Percentiles rank a stretch among this genome's conserved stretches.
These are phyloP conservation scores for Drosophila burlai DNA, from an alignment of 1,140 invertebrate genomes.

Conservation along the genomic window DNA sequence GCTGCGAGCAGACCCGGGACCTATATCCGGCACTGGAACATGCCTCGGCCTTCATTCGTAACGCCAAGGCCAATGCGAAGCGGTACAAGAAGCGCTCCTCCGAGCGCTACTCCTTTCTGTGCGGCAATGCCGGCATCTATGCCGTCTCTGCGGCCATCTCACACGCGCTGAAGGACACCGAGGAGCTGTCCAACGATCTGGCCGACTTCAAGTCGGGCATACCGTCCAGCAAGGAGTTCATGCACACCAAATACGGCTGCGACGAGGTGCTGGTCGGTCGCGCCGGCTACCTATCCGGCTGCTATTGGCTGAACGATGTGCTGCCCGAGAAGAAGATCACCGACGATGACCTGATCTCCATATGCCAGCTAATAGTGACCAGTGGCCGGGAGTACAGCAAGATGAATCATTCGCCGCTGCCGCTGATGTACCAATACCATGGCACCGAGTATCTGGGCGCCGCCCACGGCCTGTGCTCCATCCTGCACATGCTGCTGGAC, in stretches of 20 bases:
- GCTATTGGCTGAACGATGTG: conserved; percentile 89
- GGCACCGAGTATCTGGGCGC: conserved; percentile 94
- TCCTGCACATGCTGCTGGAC: conserved; percentile 87
- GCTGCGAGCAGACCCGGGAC: conserved; percentile 79
- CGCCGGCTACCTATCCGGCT: conserved; percentile 92
- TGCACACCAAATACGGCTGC: conserved; percentile 88
- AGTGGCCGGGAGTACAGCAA: conserved; percentile 90
- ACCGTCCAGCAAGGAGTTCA: conserved; percentile 86
- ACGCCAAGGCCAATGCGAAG: conserved; percentile 83
- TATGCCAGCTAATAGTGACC: conserved; percentile 89
- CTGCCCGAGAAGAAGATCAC: conserved; percentile 86
- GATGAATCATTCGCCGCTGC: conserved; percentile 87
- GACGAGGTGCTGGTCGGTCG: conserved; percentile 94
- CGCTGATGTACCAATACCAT: conserved; percentile 95
- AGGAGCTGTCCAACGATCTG: conserved; percentile 86
- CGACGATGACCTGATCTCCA: conserved; percentile 86
- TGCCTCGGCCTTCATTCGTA: conserved; percentile 85
- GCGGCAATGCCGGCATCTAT: conserved; percentile 88
- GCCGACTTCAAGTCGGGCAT: conserved; percentile 85
- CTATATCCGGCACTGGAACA: conserved; percentile 81
- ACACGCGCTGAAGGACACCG: conserved; percentile 62
- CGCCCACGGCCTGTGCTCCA: conserved; percentile 91
- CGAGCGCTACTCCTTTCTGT: conserved; percentile 86
- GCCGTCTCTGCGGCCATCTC: conserved; percentile 87
- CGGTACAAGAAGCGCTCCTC: conserved; percentile 75